Conservation (phyloP, 2,113 vertebrate genomes). For the Thryonomys swinderianus region DNA sequence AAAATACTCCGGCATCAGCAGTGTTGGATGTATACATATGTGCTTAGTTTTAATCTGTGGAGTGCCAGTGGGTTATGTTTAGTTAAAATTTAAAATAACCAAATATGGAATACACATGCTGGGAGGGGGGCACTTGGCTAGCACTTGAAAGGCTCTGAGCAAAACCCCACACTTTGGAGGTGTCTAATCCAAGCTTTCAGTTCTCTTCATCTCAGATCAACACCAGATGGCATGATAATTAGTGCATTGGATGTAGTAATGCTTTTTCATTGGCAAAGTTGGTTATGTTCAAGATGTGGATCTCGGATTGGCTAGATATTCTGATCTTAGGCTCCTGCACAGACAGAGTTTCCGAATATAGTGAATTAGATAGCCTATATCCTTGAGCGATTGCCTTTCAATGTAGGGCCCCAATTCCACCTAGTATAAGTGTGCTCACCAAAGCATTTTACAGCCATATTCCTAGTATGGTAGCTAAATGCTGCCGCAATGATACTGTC, state of each 20-base stretch:
- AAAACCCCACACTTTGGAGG: slow-evolving; percentile 40
- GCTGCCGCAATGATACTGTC: neutral
- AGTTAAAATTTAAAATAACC: slow-evolving; percentile 55
- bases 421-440: neutral
- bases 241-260: slow-evolving; percentile 34
- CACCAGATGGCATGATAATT: slow-evolving; percentile 63
- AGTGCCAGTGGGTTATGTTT: neutral
- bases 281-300: slow-evolving; percentile 38
- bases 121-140: neutral
- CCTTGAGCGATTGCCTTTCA: neutral
- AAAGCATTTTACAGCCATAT: neutral
- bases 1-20: neutral
- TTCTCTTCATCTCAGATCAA: slow-evolving; percentile 55
- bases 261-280: slow-evolving; percentile 54
- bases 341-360: neutral
- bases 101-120: slow-evolving; percentile 36
- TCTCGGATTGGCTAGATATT: slow-evolving; percentile 1
- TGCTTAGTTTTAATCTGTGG: slow-evolving; percentile 25
- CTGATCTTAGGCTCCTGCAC: neutral
- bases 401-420: neutral
- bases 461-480: neutral
- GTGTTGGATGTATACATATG: neutral
- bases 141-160: slow-evolving; percentile 51
- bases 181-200: slow-evolving; percentile 62
- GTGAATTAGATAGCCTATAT: neutral